Conservation (phyloP, 2,888 invertebrate species). For the Tribolium freemani region DNA sequence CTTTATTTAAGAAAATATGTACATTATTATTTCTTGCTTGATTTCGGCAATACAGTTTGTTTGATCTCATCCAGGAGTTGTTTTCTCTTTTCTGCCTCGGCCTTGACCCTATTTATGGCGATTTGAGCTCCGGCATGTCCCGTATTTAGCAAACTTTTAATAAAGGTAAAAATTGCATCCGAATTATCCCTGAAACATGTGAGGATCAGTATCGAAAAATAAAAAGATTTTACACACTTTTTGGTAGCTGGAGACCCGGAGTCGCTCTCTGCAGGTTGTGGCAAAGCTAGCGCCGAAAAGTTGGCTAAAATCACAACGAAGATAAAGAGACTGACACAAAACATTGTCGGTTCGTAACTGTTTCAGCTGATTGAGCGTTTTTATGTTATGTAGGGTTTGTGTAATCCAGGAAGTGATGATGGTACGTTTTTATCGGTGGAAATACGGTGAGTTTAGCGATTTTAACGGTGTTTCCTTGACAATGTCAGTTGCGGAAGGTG, state of each 20-base stretch:
- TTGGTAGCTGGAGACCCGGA: background rate
- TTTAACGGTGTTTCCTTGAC: background rate
- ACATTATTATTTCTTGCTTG: background rate
- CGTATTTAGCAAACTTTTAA: background rate
- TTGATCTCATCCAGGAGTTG: background rate
- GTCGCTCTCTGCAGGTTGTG: background rate
- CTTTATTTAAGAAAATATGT: background rate
- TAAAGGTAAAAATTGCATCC: background rate
- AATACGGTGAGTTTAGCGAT: background rate
- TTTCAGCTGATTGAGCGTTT: background rate
- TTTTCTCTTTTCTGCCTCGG: background rate
- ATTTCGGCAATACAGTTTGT: background rate
- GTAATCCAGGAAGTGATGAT: slow-evolving; percentile 4
- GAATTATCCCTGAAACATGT: background rate
- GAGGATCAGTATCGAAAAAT: background rate
- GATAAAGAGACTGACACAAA: background rate
- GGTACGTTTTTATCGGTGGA: background rate
- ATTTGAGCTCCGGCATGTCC: slow-evolving; percentile 1
- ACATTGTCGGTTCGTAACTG: background rate
- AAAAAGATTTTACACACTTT: background rate
- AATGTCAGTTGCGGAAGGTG: background rate
- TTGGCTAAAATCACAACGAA: background rate
- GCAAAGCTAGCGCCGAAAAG: background rate
- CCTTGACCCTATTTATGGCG: background rate
- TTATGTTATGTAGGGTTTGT: too few relatives aligned